Evolutionary conservation across 2,797 vertebrate species (phyloP).

Genomic region (Coendou prehensilis): DNA sequence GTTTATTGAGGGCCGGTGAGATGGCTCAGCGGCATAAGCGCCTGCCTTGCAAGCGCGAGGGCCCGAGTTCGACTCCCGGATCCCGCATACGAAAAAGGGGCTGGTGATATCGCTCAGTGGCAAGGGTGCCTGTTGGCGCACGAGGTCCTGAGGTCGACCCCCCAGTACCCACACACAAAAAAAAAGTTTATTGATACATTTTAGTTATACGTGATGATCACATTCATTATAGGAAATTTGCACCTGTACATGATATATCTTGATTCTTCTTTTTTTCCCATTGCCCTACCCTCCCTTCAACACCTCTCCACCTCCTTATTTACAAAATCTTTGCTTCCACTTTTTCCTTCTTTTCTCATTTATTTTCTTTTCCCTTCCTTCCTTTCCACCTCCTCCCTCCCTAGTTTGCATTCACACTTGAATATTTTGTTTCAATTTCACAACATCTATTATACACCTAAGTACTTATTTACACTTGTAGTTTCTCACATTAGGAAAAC

Average conservation of each 20-base stretch:
- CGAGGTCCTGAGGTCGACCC: too few species aligned
- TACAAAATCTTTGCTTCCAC: not conserved
- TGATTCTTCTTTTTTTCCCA: too few species aligned
- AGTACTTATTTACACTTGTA: not conserved
- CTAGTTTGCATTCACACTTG: not conserved
- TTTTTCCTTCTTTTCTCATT: not conserved
- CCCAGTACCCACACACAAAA: too few species aligned
- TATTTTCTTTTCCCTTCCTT: not conserved
- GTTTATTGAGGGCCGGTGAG: too few species aligned
- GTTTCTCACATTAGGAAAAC: not conserved
- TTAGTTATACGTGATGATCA: not conserved
- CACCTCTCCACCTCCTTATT: not conserved
- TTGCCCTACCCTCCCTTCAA: not conserved
- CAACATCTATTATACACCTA: not conserved
- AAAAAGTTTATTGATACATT: too few species aligned
- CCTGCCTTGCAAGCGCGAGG: too few species aligned
- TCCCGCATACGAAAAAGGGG: too few species aligned
- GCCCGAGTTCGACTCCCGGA: too few species aligned
- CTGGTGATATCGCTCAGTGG: too few species aligned
- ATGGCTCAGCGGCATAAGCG: too few species aligned
- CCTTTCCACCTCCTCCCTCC: not conserved
- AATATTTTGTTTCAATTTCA: not conserved
- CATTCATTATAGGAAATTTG: not conserved
- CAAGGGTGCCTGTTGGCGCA: too few species aligned
- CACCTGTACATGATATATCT: not conserved